Evolutionary conservation across 2,113 vertebrate species (phyloP).

Genomic region (Sus scrofa): T2T-Sscrofa CM000830.6:21895001-21895500

Average conservation of each 20-base stretch:
- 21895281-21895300: slow-evolving; percentile 16
- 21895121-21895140: neutral
- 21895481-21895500: slow-evolving; percentile 53
- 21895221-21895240: neutral
- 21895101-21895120: neutral
- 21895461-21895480: slow-evolving; percentile 72
- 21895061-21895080: neutral
- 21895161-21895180: neutral
- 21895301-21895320: slow-evolving; percentile 47
- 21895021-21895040: slow-evolving; percentile 19
- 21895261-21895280: neutral
- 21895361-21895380: slow-evolving; percentile 18
- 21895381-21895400: slow-evolving; percentile 22
- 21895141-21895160: neutral
- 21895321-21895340: slow-evolving; percentile 8
- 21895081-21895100: slow-evolving; percentile 33
- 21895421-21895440: slow-evolving; percentile 66
- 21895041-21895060: slow-evolving; percentile 24
- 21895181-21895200: neutral
- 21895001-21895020: neutral
- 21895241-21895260: neutral
- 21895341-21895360: slow-evolving; percentile 56
- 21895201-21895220: slow-evolving; percentile 4
- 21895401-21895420: slow-evolving; percentile 54
- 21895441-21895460: slow-evolving; percentile 52